Evolutionary conservation across 2,797 vertebrate genomes (phyloP).

Genomic region (Orestias chungarensis): DNA sequence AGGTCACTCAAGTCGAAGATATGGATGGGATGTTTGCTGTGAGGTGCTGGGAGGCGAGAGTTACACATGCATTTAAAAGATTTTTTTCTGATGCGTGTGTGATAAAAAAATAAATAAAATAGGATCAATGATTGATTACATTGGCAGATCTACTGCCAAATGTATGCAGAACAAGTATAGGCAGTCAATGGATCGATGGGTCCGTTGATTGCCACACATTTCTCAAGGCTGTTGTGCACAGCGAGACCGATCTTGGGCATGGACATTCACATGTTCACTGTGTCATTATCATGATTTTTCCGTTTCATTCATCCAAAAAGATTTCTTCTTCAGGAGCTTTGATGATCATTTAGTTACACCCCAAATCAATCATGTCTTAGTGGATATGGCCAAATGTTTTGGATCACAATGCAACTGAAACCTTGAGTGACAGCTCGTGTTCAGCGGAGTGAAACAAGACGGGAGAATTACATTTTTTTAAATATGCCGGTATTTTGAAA

Average conservation of each 20-base stretch:
- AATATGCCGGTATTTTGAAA: neutral
- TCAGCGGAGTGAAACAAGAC: neutral
- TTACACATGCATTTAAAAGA: neutral
- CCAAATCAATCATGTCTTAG: neutral
- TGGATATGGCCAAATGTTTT: neutral
- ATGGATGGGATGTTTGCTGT: neutral
- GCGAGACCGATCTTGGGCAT: too few species aligned
- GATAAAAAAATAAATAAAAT: neutral
- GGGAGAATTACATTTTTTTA: neutral
- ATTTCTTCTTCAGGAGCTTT: neutral
- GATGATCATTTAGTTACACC: neutral
- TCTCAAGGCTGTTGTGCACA: too few species aligned
- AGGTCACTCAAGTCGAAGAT: conserved; percentile 49
- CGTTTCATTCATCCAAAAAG: neutral
- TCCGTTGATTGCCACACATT: too few species aligned
- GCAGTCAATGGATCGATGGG: too few species aligned
- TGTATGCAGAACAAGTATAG: too few species aligned
- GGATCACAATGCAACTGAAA: neutral
- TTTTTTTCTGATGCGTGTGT: neutral
- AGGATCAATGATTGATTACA: neutral
- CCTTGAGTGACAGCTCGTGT: too few species aligned
- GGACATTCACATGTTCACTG: neutral
- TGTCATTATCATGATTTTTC: neutral
- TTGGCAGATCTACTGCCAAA: neutral
- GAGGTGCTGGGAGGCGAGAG: neutral